A percentile compares a stretch with the other conserved stretches of the same genome.
phyloP scores from a whole-genome alignment of 2,888 invertebrate species.

The Amblyjoppa fuscipennis region DNA sequence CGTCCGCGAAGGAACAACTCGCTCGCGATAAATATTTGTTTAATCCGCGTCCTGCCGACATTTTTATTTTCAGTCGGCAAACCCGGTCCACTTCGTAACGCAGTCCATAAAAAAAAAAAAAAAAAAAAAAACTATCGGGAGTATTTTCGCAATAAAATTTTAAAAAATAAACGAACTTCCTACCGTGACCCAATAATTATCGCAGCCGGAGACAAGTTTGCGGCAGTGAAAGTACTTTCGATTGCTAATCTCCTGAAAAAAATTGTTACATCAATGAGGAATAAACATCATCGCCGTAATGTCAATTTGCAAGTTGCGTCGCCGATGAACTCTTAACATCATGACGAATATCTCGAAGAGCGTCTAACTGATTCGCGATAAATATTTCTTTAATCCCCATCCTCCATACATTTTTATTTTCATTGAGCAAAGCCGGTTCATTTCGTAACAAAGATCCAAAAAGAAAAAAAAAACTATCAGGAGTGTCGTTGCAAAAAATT shows the following conservation, averaged over 20 bases:
- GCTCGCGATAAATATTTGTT: neutral
- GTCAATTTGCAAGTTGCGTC: neutral
- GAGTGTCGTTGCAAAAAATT: no score
- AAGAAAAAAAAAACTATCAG: no score
- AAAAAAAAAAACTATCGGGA: no score
- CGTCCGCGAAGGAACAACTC: neutral
- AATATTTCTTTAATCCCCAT: neutral
- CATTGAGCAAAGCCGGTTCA: neutral
- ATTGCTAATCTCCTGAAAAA: neutral
- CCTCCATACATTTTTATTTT: neutral
- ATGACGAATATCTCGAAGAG: neutral
- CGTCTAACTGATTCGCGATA: neutral
- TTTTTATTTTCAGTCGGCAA: neutral
- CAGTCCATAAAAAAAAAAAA: neutral
- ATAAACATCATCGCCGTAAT: conserved; percentile 14
- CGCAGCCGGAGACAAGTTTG: neutral
- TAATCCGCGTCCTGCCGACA: neutral
- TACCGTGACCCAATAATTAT: neutral
- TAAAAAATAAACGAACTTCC: no score
- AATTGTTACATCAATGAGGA: neutral
- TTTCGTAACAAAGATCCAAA: neutral
- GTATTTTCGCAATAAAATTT: no score
- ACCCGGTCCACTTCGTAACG: neutral
- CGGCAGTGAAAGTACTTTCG: conserved; percentile 5
- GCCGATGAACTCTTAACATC: neutral